Conservation (phyloP, 2,888 invertebrate species). For the Argynnis bischoffii region DNA sequence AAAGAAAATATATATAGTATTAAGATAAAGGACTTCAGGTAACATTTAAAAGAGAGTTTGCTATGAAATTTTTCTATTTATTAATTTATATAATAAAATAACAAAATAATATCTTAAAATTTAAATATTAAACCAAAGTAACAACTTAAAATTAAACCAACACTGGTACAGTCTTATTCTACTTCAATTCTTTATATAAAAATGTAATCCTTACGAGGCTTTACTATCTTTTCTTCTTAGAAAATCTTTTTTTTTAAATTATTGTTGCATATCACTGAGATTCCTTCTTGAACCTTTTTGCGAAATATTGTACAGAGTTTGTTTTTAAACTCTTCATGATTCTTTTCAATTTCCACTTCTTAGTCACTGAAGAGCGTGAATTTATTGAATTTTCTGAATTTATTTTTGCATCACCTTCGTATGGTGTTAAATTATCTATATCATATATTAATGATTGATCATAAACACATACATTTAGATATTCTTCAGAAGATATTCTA, state of each 20-base stretch:
- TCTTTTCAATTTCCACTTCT: conserved; percentile 13
- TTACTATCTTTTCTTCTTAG: no score
- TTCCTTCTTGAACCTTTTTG: conserved; percentile 8
- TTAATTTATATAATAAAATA: no score
- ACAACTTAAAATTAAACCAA: no score
- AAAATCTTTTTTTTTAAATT: no score
- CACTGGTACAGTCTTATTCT: no score
- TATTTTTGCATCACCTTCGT: not conserved
- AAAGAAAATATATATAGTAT: no score
- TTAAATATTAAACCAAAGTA: no score
- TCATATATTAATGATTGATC: not conserved
- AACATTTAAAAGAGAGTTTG: no score
- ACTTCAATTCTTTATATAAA: no score
- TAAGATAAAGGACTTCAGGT: no score
- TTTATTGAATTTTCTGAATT: not conserved
- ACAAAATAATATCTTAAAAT: no score
- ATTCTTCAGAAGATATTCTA: not conserved
- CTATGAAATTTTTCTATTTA: no score
- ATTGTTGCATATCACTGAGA: not conserved
- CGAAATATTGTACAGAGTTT: conserved; percentile 4
- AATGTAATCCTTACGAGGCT: not conserved
- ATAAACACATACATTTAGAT: not conserved
- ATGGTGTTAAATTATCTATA: not conserved
- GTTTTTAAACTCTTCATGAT: not conserved
- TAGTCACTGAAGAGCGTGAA: not conserved